These are phyloP conservation scores for Willowsia nigromaculata DNA, from an alignment of 2,888 invertebrate species.

Conservation along the genomic window DNA sequence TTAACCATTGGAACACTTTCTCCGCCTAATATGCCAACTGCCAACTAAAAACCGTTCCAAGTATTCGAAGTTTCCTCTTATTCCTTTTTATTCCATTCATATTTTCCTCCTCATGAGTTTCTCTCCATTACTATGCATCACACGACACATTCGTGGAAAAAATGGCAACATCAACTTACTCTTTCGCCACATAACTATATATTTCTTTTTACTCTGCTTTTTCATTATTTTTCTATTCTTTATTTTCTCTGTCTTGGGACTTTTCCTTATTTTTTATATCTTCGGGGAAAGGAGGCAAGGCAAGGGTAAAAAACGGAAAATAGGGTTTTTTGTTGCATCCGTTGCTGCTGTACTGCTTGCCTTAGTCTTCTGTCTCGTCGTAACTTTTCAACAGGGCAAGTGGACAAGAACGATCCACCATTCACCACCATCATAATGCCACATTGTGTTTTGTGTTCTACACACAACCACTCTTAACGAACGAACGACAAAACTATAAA, in stretches of 20 bases:
- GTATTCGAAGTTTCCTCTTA: neutral
- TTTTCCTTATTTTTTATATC: neutral
- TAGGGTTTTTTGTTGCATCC: neutral
- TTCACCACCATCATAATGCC: neutral
- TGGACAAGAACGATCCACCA: neutral
- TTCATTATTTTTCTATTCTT: conserved; percentile 26
- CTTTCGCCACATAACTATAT: neutral
- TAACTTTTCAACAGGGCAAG: neutral
- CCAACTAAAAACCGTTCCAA: neutral
- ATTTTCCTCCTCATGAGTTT: neutral
- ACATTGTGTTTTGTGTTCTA: neutral
- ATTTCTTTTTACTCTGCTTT: neutral
- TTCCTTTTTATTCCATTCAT: conserved; percentile 15
- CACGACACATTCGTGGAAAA: conserved; percentile 13
- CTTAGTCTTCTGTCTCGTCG: neutral
- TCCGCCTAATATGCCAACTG: conserved; percentile 8
- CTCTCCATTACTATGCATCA: conserved; percentile 24
- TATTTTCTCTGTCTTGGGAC: conserved; percentile 13
- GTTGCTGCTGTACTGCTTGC: neutral
- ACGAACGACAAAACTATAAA: conserved; percentile 34
- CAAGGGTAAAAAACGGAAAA: neutral
- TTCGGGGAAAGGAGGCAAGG: neutral
- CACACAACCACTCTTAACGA: conserved; percentile 15
- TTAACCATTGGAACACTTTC: neutral
- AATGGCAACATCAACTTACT: conserved; percentile 9